A percentile compares a stretch with the other conserved stretches of the same genome.
Evolutionary conservation across 2,797 vertebrate genomes (phyloP).

Genomic region (Furcifer pardalis): DNA sequence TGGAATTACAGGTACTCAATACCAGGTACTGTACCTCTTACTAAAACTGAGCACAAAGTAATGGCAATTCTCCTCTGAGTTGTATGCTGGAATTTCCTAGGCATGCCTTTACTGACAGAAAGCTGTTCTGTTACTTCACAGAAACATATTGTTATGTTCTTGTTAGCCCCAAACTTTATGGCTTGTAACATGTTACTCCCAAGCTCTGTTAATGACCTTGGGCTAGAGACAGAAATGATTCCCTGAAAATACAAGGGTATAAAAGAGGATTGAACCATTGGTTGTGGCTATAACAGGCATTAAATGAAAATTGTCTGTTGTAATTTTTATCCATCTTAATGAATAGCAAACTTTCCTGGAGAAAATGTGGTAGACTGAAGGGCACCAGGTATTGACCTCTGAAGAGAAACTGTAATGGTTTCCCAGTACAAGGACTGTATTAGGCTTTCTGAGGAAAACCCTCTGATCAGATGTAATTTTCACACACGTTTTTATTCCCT

Average conservation of each 20-base stretch:
- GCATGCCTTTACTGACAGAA: too few relatives aligned
- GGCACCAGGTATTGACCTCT: conserved; percentile 77
- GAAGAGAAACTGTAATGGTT: conserved; percentile 67
- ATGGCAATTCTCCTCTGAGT: too few relatives aligned
- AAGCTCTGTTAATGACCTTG: background rate
- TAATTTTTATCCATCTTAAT: conserved; percentile 45
- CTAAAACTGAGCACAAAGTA: too few relatives aligned
- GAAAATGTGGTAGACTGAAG: conserved; percentile 72
- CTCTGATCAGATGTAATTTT: conserved; percentile 70
- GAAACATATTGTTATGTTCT: background rate
- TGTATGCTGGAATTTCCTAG: too few relatives aligned
- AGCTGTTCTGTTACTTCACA: too few relatives aligned
- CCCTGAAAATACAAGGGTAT: background rate
- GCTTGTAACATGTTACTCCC: background rate
- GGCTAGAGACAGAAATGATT: background rate
- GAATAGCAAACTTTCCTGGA: conserved; percentile 45
- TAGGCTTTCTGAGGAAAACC: conserved; percentile 53
- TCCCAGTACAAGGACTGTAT: conserved; percentile 67
- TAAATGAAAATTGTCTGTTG: background rate
- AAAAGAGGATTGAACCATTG: conserved; percentile 3
- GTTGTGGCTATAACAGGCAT: background rate
- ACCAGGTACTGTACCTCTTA: too few relatives aligned
- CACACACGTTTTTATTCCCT: conserved; percentile 48
- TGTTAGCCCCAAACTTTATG: background rate
- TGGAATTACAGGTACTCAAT: too few relatives aligned